phyloP scores from a whole-genome alignment of 2,113 vertebrate genomes.

The Benitochromis conjunctus region DNA sequence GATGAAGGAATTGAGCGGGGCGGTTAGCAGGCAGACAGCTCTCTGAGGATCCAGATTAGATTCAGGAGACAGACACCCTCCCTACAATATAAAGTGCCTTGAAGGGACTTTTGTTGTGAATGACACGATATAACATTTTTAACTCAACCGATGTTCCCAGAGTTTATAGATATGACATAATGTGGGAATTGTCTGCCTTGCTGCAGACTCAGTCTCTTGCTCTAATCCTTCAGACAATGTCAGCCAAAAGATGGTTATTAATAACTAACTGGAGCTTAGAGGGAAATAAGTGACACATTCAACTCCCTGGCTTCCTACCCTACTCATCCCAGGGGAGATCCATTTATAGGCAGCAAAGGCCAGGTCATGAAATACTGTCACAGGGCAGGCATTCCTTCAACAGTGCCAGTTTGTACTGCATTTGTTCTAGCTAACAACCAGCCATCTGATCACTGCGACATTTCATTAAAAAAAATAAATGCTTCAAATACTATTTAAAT shows the following conservation, averaged over 20 bases:
- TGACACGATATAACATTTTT: not conserved
- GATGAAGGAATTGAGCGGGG: not conserved
- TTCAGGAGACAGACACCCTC: not conserved
- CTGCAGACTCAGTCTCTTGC: not conserved
- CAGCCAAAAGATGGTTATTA: slow-evolving; percentile 68
- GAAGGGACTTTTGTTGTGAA: not conserved
- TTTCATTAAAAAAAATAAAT: not conserved
- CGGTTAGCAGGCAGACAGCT: not conserved
- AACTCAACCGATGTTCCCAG: fast-evolving
- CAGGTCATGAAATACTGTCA: slow-evolving; percentile 54
- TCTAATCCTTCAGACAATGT: slow-evolving; percentile 63
- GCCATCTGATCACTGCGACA: not conserved
- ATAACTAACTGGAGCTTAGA: slow-evolving; percentile 31
- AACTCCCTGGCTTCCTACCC: not conserved
- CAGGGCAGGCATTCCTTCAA: slow-evolving; percentile 8
- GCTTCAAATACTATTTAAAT: not conserved
- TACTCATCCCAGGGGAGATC: slow-evolving; percentile 25
- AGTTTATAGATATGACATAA: not conserved
- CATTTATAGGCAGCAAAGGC: slow-evolving; percentile 50
- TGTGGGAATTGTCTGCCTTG: not conserved
- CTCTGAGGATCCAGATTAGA: not conserved
- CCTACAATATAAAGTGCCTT: not conserved
- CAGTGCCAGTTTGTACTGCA: not conserved
- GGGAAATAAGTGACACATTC: slow-evolving; percentile 37
- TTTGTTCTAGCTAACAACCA: not conserved